phyloP scores from a whole-genome alignment of 1,140 invertebrate genomes.

The Tribolium castaneum region DNA sequence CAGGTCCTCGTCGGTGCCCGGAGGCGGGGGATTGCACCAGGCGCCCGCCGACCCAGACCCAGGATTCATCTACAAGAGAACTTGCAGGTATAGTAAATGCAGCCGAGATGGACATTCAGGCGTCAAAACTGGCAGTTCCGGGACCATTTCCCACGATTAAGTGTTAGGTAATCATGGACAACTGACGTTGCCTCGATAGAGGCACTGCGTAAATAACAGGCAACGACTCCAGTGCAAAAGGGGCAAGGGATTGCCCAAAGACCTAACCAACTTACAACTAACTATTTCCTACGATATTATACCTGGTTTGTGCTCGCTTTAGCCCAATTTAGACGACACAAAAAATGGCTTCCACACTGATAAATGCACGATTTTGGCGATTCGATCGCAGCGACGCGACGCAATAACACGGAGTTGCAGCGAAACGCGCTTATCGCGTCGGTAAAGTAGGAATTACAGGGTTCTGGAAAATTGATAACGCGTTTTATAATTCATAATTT shows the following conservation, averaged over 20 bases:
- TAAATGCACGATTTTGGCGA: not conserved
- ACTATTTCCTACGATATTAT: conserved; percentile 30
- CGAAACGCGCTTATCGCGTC: not conserved
- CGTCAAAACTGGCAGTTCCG: conserved; percentile 46
- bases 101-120: conserved; percentile 45
- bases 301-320: conserved; percentile 29
- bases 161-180: conserved; percentile 54
- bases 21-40: conserved; percentile 62
- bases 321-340: not conserved
- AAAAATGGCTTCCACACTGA: conserved; percentile 21
- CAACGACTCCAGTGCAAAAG: not conserved
- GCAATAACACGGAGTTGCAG: not conserved
- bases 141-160: not conserved
- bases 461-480: not conserved
- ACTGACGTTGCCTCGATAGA: conserved; percentile 4
- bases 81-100: conserved; percentile 63
- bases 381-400: not conserved
- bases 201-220: not conserved
- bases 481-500: too few relatives aligned
- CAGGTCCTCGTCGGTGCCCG: conserved; percentile 58
- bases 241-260: not conserved
- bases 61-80: conserved; percentile 64
- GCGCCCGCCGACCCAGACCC: conserved; percentile 44
- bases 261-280: not conserved
- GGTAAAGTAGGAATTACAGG: not conserved